phyloP scores from a whole-genome alignment of 2,888 invertebrate genomes.

The Dascillus cervinus region DNA sequence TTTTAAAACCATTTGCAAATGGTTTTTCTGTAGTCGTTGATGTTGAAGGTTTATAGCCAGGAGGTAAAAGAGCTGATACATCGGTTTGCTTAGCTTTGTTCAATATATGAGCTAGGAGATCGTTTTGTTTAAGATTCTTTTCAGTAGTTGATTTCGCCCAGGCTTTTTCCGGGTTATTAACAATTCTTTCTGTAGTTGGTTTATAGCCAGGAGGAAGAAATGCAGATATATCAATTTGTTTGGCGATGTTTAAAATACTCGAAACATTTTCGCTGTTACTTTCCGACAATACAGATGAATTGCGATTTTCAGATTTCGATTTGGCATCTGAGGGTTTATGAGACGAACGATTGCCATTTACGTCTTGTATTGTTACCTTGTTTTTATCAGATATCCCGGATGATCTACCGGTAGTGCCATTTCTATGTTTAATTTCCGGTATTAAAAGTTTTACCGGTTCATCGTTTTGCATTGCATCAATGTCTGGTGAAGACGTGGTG shows the following conservation, averaged over 20 bases:
- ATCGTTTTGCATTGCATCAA: slow-evolving; percentile 31
- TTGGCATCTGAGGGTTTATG: slow-evolving; percentile 6
- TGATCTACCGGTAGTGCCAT: slow-evolving; percentile 45
- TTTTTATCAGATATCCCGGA: slow-evolving; percentile 52
- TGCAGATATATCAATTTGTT: slow-evolving; percentile 34
- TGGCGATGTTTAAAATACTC: slow-evolving; percentile 34
- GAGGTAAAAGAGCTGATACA: slow-evolving; percentile 55
- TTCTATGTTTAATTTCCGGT: slow-evolving; percentile 26
- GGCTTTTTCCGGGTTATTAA: slow-evolving; percentile 18
- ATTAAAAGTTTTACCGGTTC: slow-evolving; percentile 27
- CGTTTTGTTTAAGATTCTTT: slow-evolving; percentile 14
- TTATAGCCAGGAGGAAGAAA: slow-evolving; percentile 44
- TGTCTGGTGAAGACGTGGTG: slow-evolving; percentile 17
- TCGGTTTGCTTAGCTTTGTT: slow-evolving; percentile 50
- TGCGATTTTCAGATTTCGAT: slow-evolving; percentile 16
- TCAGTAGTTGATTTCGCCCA: slow-evolving; percentile 9
- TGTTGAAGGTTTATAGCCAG: slow-evolving; percentile 50
- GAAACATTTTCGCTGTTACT: slow-evolving; percentile 11
- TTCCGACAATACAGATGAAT: too few species aligned
- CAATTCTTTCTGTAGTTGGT: slow-evolving; percentile 18
- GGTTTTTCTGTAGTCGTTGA: too few species aligned
- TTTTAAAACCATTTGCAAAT: too few species aligned
- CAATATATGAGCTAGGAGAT: slow-evolving; percentile 24
- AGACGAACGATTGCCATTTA: slow-evolving; percentile 20
- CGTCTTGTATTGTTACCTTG: slow-evolving; percentile 50